Percentiles rank a stretch among this genome's conserved stretches.
Evolutionary conservation across 2,113 vertebrate species (phyloP).

Genomic region (Gila orcuttii): DNA sequence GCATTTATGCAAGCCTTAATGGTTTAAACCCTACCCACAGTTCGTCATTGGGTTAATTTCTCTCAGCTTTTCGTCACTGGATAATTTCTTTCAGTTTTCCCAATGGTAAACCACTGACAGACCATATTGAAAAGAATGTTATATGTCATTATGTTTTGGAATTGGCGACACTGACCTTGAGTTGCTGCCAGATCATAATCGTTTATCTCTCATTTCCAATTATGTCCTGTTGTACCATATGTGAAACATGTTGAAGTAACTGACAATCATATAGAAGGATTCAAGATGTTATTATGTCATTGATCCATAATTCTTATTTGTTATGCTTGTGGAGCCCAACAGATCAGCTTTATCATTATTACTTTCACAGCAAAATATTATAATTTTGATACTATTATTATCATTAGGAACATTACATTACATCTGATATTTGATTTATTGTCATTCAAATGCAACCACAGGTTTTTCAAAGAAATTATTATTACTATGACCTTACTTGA

Average conservation of each 20-base stretch:
- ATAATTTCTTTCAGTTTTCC: conserved; percentile 20
- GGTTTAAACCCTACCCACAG: not conserved
- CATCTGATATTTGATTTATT: no score
- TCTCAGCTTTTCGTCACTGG: not conserved
- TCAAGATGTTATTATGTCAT: not conserved
- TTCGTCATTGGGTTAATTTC: not conserved
- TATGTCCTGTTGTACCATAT: not conserved
- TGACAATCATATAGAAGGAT: not conserved
- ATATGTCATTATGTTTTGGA: not conserved
- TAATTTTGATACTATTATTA: not conserved
- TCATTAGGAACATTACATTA: no score
- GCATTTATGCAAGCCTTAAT: not conserved
- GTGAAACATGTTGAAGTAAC: not conserved
- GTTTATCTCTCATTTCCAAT: not conserved
- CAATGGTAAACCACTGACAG: not conserved
- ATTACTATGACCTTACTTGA: not conserved
- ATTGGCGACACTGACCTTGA: not conserved
- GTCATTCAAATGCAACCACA: no score
- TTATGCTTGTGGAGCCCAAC: not conserved
- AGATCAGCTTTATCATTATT: not conserved
- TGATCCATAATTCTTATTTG: not conserved
- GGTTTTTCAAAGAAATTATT: no score
- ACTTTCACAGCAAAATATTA: not conserved
- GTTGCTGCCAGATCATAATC: not conserved
- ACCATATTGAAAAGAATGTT: not conserved